Base-by-base conservation (phyloP, 2,888 invertebrate species). In the Cantharis lateralis region DNA sequence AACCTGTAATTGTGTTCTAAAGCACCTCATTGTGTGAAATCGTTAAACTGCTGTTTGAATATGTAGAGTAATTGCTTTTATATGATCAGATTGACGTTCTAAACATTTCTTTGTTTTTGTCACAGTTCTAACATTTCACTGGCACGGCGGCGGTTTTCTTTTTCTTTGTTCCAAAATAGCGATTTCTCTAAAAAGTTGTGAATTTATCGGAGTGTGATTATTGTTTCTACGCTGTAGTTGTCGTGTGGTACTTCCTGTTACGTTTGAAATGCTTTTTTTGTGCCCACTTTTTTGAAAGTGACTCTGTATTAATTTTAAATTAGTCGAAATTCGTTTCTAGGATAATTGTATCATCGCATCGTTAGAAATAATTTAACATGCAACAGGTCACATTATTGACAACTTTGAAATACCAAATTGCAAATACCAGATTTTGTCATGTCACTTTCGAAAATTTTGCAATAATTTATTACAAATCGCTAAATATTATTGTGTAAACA, bases 21-120 rank as follows among this genome's bases (percentile, higher is more conserved):
- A 48, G 24, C 32, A 71, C 74, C 18, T 78, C 74, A 74, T 78
- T 71, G 70, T 66, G 18, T 63, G n/a, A 24, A 15, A 28, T 20
- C 71, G 15, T 15, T 69, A 32, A 15, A 76, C 68, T 76, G 62
- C 7, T 48, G 69, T 26, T 69, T n/a, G 20, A 11, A 20, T 28
- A 70, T 26, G 63, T 68, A 64, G 72, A 62, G 64, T 63, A 63
- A 68, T 64, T 32, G 64, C 81, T 80, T 81, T 78, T 81, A 80
- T 81, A 81, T 70, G 69, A 75, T 32, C 20, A 24, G 24, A 48
- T 64, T 62, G 66, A 63, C 76, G 75, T 69, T 64, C 66, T 73
- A 28, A 66, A 70, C 76, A 76, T 77, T 81, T 76, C 73, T 80
- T 78, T 79, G 73, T 79, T 81, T 80, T 80, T 78, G 78, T 74